Percentiles rank a stretch among this genome's conserved stretches.
phyloP scores from a whole-genome alignment of 2,797 vertebrate genomes.

The Gadopsis bispinosus region DNA sequence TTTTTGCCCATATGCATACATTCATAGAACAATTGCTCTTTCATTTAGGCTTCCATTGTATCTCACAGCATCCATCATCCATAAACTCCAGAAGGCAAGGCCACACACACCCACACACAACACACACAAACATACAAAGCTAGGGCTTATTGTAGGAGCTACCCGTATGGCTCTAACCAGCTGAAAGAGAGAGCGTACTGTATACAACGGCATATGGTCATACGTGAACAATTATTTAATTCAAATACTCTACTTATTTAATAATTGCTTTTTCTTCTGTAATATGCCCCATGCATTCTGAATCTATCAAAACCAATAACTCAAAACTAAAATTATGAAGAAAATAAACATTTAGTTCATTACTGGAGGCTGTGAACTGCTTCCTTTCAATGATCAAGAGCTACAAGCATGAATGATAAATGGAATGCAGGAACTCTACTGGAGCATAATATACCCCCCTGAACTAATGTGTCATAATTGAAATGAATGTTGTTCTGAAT shows the following conservation, averaged over 20 bases:
- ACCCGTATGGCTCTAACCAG: constrained; percentile 34
- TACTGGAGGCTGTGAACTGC: constrained; percentile 3
- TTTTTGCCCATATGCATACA: constrained; percentile 48
- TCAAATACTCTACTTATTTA: constrained; percentile 7
- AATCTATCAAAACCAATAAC: constrained; percentile 21
- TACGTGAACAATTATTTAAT: constrained; percentile 13
- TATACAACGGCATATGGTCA: constrained; percentile 29
- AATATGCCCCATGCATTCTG: background rate
- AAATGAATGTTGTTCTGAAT: constrained; percentile 73
- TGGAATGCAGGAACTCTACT: constrained; percentile 47
- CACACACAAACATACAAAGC: constrained; percentile 41
- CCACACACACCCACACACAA: constrained; percentile 59
- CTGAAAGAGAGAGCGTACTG: constrained; percentile 27
- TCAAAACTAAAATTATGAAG: constrained; percentile 19
- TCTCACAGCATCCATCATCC: constrained; percentile 73
- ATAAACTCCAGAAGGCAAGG: constrained; percentile 63
- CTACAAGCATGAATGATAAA: constrained; percentile 69
- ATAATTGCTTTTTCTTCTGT: constrained; percentile 12
- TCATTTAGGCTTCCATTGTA: constrained; percentile 72
- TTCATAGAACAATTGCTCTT: constrained; percentile 69
- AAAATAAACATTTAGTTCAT: constrained; percentile 24
- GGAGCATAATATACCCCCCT: constrained; percentile 52
- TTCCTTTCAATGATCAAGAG: constrained; percentile 49
- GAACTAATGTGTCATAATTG: constrained; percentile 72
- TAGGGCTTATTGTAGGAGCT: constrained; percentile 47